These are phyloP conservation scores for Myotis lucifugus DNA, from an alignment of 2,113 vertebrate genomes.

Conservation along the genomic window DNA sequence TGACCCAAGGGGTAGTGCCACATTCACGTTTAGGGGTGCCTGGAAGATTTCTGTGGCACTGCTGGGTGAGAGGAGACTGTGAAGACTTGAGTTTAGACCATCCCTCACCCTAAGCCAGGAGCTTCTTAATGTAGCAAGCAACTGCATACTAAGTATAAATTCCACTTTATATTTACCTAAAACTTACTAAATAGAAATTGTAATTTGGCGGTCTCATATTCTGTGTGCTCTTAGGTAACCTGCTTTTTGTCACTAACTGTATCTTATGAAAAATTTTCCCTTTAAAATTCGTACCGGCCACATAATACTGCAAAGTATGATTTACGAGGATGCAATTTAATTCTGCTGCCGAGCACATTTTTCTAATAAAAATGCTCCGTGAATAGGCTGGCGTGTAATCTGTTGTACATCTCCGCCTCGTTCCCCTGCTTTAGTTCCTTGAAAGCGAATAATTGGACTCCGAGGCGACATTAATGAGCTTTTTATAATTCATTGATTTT, in stretches of 20 bases:
- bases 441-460: neutral
- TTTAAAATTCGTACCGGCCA: neutral
- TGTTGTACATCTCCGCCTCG: neutral
- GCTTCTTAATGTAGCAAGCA: neutral
- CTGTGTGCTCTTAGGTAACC: neutral
- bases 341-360: neutral
- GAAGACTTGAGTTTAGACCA: neutral
- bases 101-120: neutral
- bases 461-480: neutral
- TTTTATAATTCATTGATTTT: slow-evolving; percentile 15
- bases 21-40: neutral
- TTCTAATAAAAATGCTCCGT: neutral
- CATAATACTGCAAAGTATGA: neutral
- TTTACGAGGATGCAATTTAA: neutral
- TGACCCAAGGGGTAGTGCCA: neutral
- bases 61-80: neutral
- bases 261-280: neutral
- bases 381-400: neutral
- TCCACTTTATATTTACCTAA: neutral
- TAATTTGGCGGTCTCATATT: neutral
- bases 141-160: neutral
- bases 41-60: neutral
- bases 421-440: neutral
- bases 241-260: neutral
- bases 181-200: neutral